Evolutionary conservation across 2,113 vertebrate species (phyloP), one percentile per base, ranked within the genome.

Genomic region (Symphodus melops): DNA sequence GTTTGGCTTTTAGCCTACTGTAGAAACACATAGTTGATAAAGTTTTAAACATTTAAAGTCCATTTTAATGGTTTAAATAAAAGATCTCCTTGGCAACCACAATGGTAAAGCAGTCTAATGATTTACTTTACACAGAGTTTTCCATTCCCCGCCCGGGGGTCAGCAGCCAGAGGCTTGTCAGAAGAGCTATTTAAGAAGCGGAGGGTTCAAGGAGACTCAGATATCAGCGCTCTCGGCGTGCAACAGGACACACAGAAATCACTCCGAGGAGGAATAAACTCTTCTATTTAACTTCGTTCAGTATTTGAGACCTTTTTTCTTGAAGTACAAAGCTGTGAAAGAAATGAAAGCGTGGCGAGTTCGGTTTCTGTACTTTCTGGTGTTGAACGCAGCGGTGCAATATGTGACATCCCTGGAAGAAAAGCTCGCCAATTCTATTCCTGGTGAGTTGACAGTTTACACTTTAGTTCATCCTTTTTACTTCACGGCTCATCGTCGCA

Each of bases 111-210:
- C 77, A 36, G 67, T 64, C 6, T 83, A 91, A 91, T 88, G 70
- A 75, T 89, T 88, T 72, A 91, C 81, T 75, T 77, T 68, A 55
- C 58, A 63, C 71, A 67, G 55, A 23, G 20, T 64, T 84, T 75
- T 65, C 73, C 77, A 69, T 82, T 68, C 84, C 72, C 87, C 92
- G 77, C 91, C 86, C 87, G 87, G 10, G 54, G 68, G 10, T 28
- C 58, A 58, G 82, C 88, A 86, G 79, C 93, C 91, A 93, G 89
- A 89, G 78, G 72, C 71, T 74, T 49, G 74, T 73, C 59, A 71
- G 86, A 83, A 81, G 76, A 36, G 33, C 91, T 92, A 94, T 93
- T 94, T 94, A 94, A 93, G 87, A 93, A 74, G 79, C 82, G 36
- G 72, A 68, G 72, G 57, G 68, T 82, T 82, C 68, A 86, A 89